phyloP scores from a whole-genome alignment of 2,888 invertebrate genomes.

The Priocnemis perturbator region DNA sequence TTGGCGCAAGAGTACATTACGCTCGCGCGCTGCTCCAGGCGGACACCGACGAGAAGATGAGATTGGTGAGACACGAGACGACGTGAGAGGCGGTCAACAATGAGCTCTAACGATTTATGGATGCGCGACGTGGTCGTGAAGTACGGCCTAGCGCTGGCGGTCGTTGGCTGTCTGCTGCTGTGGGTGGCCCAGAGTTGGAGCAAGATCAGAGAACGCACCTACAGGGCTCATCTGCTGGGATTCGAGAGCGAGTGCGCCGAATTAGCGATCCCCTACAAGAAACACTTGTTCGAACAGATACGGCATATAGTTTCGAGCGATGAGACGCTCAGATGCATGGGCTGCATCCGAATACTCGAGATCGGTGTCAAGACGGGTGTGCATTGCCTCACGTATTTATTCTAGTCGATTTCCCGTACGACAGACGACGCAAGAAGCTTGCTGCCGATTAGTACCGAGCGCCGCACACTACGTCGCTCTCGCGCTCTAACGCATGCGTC shows the following conservation, averaged over 20 bases:
- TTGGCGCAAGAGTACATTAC: too few species aligned
- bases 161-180: constrained; percentile 38
- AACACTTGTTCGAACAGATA: constrained; percentile 58
- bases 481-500: neutral
- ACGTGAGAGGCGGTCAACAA: constrained; percentile 22
- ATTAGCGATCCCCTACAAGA: constrained; percentile 54
- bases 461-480: too few species aligned
- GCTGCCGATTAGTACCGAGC: too few species aligned
- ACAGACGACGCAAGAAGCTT: too few species aligned
- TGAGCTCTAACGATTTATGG: constrained; percentile 65
- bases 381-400: constrained; percentile 14
- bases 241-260: constrained; percentile 68
- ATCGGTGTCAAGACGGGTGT: constrained; percentile 71
- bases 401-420: too few species aligned
- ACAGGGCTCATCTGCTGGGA: constrained; percentile 62
- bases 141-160: constrained; percentile 54
- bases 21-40: too few species aligned
- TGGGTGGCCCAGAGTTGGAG: constrained; percentile 55
- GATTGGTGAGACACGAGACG: too few species aligned
- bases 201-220: constrained; percentile 53
- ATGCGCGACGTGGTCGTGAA: constrained; percentile 62
- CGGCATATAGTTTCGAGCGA: constrained; percentile 59
- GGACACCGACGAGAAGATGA: too few species aligned
- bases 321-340: constrained; percentile 56
- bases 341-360: constrained; percentile 65